Base-by-base conservation (phyloP, 2,797 vertebrate species). In the Rhincodon typus region DNA sequence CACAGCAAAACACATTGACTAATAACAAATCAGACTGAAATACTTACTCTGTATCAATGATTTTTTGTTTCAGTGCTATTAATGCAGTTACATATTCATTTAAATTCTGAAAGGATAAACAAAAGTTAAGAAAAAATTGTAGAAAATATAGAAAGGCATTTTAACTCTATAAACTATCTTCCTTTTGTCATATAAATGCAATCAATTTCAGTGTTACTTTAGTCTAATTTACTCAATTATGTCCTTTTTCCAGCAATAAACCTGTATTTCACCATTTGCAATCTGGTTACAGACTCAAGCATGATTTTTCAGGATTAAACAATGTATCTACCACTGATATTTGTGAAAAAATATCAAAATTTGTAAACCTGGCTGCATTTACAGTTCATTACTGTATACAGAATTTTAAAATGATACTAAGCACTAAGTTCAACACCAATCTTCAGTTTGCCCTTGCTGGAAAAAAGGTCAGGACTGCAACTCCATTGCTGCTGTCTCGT, bases 21-120 rank as follows among this genome's bases (percentile, higher is more conserved):
- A 12, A 3, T n/a, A 70, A 91, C 19, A 57, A 87, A 46, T 77
- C 94, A 84, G 96, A 99, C 99, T 99, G 97, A 27, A 94, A 93
- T 96, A 99, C 99, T 99, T 97, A 99, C 99, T 99, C 98, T 7
- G 98, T 98, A 72, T 98, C 98, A 19, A 98, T 97, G 70, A 99
- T 98, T 97, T 99, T 99, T 97, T 99, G 98, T 97, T 99, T 99
- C 96, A 99, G 97, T 27, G 98, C 98, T 97, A 99, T 97, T 96
- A 99, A 97, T 69, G 99, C 98, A 21, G 98, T 97, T 95, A 99
- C 98, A 96, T 99, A 99, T 96, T 99, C 99, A 96, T 98, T 98
- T 96, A 99, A 97, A 96, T 97, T 99, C 99, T 99, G 97, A 97
- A 97, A 95, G 77, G 97, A 97, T 95, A 96, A 96, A 94, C 69